Evolutionary conservation across 2,113 vertebrate genomes (phyloP).

Genomic region (Macrotus californicus): DNA sequence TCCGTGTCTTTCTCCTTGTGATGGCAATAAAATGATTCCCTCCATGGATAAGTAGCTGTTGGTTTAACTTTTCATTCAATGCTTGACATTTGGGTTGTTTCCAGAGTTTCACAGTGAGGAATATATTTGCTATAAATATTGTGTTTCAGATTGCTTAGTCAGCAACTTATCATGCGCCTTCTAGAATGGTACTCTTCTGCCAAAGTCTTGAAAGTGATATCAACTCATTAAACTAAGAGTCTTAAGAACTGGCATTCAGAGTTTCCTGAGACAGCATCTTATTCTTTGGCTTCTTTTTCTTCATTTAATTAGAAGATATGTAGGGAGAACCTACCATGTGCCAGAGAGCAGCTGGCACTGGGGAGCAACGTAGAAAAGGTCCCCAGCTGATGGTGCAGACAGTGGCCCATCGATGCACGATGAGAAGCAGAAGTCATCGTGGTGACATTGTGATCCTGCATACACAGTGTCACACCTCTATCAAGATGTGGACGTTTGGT

Average conservation of each 20-base stretch:
- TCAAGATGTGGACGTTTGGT: background rate
- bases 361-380: background rate
- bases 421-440: background rate
- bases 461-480: background rate
- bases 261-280: slow-evolving; percentile 36
- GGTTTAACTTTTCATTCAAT: slow-evolving; percentile 20
- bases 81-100: slow-evolving; percentile 6
- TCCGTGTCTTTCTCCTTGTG: background rate
- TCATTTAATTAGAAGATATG: slow-evolving; percentile 8
- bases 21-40: background rate
- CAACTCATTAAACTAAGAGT: slow-evolving; percentile 56
- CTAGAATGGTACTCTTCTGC: slow-evolving; percentile 29
- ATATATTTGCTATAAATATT: background rate
- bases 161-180: slow-evolving; percentile 2
- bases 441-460: background rate
- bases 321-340: background rate
- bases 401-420: background rate
- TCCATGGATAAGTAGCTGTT: background rate
- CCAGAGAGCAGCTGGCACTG: background rate
- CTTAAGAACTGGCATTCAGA: slow-evolving; percentile 20
- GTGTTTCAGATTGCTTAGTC: slow-evolving; percentile 18
- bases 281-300: slow-evolving; percentile 13
- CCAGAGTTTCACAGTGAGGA: background rate
- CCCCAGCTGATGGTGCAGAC: background rate
- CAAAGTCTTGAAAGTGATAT: slow-evolving; percentile 31